These are phyloP conservation scores for Microcebus lehilahytsara DNA, from an alignment of 2,113 vertebrate genomes.

Conservation along the genomic window DNA sequence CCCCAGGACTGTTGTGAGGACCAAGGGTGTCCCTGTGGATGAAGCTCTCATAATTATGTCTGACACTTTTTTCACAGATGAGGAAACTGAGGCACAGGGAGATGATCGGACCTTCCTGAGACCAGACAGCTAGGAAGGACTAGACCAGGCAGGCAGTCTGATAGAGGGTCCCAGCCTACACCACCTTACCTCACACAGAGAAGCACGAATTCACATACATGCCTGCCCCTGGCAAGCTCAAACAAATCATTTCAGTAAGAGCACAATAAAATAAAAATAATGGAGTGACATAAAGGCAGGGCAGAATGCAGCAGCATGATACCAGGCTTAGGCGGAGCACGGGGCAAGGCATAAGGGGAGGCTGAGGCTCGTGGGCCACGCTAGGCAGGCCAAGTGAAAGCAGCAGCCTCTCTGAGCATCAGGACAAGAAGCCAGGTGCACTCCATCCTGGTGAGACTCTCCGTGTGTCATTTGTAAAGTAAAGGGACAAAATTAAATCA, in stretches of 20 bases:
- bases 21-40: too few relatives aligned
- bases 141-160: background rate
- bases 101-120: background rate
- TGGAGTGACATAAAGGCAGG: background rate
- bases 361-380: background rate
- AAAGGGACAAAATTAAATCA: background rate
- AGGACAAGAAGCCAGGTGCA: background rate
- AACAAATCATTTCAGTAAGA: background rate
- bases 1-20: background rate
- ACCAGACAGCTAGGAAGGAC: background rate
- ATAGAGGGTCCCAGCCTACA: background rate
- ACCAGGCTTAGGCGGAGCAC: accelerated
- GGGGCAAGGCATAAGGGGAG: background rate
- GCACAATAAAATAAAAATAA: background rate
- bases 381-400: background rate
- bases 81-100: background rate
- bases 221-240: background rate
- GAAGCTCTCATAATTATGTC: background rate
- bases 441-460: background rate
- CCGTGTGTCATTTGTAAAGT: too few relatives aligned
- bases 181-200: background rate
- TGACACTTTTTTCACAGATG: background rate
- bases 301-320: too few relatives aligned
- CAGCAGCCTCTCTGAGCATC: background rate
- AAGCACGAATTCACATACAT: accelerated